These are phyloP conservation scores for Syngnathus acus DNA, from an alignment of 2,797 vertebrate genomes.

Conservation along the genomic window DNA sequence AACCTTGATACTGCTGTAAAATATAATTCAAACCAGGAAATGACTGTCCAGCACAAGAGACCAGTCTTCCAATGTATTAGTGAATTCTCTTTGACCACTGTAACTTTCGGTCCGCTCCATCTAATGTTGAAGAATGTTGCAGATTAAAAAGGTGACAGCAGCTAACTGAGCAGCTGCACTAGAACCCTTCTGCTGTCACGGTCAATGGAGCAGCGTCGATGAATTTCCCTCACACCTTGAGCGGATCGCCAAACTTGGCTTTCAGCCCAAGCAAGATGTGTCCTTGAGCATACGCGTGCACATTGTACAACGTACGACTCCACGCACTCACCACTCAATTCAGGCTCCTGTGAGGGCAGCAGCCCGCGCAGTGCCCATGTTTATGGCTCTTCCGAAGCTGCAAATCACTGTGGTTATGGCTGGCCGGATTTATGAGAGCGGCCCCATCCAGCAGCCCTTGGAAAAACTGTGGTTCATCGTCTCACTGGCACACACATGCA, in stretches of 20 bases:
- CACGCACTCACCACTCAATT: slow-evolving; percentile 59
- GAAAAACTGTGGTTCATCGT: slow-evolving; percentile 47
- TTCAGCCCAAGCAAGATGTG: slow-evolving; percentile 38
- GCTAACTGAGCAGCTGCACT: slow-evolving; percentile 59
- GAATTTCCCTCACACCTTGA: slow-evolving; percentile 38
- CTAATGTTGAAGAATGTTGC: slow-evolving; percentile 64
- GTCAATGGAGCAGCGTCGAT: slow-evolving; percentile 59
- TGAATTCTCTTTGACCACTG: background rate
- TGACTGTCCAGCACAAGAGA: background rate
- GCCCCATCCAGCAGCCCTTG: slow-evolving; percentile 45
- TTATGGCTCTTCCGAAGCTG: slow-evolving; percentile 69
- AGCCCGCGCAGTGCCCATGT: slow-evolving; percentile 48
- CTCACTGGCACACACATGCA: slow-evolving; percentile 6
- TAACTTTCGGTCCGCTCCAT: slow-evolving; percentile 8
- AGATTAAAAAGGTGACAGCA: slow-evolving; percentile 62
- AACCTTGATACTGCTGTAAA: too few relatives aligned
- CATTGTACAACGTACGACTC: slow-evolving; percentile 8
- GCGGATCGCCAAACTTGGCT: slow-evolving; percentile 44
- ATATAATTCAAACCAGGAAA: background rate
- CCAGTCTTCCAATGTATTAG: background rate
- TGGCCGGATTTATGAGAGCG: slow-evolving; percentile 55
- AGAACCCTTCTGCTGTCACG: slow-evolving; percentile 52
- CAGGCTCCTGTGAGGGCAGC: slow-evolving; percentile 47
- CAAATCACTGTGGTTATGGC: slow-evolving; percentile 62
- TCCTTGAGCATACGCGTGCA: slow-evolving; percentile 48